phyloP scores from a whole-genome alignment of 2,113 vertebrate genomes.

The Ptilonorhynchus violaceus region DNA sequence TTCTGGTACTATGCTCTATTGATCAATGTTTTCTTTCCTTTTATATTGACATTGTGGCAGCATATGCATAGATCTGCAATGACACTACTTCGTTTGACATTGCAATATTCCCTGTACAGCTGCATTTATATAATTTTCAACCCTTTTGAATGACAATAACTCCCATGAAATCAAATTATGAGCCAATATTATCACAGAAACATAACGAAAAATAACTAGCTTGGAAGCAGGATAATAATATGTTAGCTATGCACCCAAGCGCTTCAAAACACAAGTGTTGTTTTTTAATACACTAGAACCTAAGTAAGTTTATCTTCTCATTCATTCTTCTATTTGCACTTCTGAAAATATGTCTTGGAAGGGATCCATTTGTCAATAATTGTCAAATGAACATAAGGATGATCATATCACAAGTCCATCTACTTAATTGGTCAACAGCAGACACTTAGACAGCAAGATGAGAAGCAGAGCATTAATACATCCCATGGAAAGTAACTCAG shows the following conservation, averaged over 20 bases:
- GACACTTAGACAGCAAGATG: not conserved
- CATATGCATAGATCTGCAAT: not conserved
- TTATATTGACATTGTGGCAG: conserved; percentile 15
- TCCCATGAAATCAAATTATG: conserved; percentile 45
- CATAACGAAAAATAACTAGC: conserved; percentile 33
- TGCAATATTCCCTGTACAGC: conserved; percentile 43
- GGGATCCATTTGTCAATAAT: not conserved
- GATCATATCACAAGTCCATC: not conserved
- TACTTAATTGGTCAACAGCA: not conserved
- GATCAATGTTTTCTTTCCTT: conserved; percentile 43
- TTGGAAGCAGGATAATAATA: not conserved
- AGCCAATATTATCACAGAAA: conserved; percentile 40
- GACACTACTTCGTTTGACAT: conserved; percentile 50
- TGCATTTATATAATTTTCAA: conserved; percentile 54
- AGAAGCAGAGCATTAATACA: not conserved
- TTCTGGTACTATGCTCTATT: conserved; percentile 27
- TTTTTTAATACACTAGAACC: not conserved
- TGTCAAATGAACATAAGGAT: not conserved
- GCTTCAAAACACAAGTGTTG: not conserved
- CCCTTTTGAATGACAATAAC: conserved; percentile 41
- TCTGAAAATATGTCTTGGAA: not conserved
- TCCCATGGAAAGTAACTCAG: not conserved
- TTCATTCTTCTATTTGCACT: not conserved
- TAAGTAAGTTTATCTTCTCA: not conserved
- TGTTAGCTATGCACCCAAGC: not conserved